Evolutionary conservation across 2,113 vertebrate genomes (phyloP).

Genomic region (Regulus satrapa): DNA sequence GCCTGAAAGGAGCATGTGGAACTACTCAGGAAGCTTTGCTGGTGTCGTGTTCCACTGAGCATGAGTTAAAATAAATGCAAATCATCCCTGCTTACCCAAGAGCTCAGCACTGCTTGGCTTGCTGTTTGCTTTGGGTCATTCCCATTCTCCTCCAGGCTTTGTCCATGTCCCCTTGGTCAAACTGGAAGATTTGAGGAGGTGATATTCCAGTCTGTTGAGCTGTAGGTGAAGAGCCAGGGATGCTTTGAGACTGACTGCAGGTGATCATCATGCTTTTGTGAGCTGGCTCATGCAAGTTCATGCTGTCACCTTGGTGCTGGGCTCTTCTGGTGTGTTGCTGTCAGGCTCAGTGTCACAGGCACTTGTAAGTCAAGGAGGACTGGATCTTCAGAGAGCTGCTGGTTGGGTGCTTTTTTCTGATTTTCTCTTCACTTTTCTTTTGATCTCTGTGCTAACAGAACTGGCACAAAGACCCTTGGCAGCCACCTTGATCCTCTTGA

Average conservation of each 20-base stretch:
- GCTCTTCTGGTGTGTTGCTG: not conserved
- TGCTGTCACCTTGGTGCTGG: not conserved
- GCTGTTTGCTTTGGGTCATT: not conserved
- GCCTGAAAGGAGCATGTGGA: not conserved
- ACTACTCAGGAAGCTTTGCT: not conserved
- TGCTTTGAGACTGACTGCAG: not conserved
- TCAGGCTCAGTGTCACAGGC: not conserved
- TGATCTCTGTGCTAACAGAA: constrained; percentile 35
- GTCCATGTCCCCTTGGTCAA: not conserved
- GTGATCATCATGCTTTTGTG: not conserved
- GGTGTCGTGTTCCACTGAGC: not conserved
- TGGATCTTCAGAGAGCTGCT: not conserved
- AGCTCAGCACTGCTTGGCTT: not conserved
- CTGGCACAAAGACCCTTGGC: constrained; percentile 9
- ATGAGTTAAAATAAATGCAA: not conserved
- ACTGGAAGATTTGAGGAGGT: not conserved
- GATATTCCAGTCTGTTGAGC: not conserved
- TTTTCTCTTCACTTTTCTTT: not conserved
- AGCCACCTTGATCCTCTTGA: not conserved
- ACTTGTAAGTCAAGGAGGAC: not conserved
- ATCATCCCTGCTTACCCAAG: not conserved
- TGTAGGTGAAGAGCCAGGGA: not conserved
- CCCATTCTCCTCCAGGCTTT: not conserved
- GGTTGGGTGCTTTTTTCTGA: not conserved
- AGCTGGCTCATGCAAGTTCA: not conserved